phyloP scores from a whole-genome alignment of 2,797 vertebrate genomes.

The Molossus alvarezi region DNA sequence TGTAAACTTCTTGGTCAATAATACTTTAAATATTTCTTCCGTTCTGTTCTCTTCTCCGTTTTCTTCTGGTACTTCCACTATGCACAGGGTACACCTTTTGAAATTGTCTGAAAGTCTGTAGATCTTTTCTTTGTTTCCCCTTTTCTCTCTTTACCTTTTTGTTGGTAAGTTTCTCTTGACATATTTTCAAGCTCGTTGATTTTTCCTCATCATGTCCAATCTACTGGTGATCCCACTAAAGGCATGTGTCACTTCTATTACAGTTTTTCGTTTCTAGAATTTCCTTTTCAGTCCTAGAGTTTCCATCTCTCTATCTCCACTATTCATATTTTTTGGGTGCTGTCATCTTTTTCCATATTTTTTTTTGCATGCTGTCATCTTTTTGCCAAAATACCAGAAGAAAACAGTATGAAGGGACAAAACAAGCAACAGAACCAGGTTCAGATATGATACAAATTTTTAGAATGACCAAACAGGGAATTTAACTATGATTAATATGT shows the following conservation, averaged over 20 bases:
- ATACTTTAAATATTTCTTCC: background rate
- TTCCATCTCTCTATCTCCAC: background rate
- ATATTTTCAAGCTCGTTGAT: background rate
- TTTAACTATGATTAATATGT: too few species aligned
- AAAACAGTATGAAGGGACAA: too few species aligned
- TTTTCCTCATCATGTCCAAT: background rate
- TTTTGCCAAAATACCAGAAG: too few species aligned
- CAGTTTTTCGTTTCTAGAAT: constrained; percentile 19
- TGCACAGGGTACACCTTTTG: background rate
- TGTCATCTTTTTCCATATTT: background rate
- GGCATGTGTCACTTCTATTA: background rate
- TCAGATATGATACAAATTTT: too few species aligned
- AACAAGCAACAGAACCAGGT: too few species aligned
- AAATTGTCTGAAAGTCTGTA: background rate
- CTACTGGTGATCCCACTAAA: background rate
- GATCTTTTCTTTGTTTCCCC: background rate
- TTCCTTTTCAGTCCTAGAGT: background rate
- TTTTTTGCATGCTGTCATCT: too few species aligned
- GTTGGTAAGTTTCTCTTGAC: background rate
- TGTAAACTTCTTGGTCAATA: background rate
- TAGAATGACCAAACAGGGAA: too few species aligned
- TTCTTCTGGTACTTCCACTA: background rate
- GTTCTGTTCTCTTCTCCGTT: background rate
- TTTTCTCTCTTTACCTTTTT: background rate
- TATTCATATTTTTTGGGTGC: background rate